These are phyloP conservation scores for Isichthys henryi DNA, from an alignment of 2,113 vertebrate species.

Conservation along the genomic window DNA sequence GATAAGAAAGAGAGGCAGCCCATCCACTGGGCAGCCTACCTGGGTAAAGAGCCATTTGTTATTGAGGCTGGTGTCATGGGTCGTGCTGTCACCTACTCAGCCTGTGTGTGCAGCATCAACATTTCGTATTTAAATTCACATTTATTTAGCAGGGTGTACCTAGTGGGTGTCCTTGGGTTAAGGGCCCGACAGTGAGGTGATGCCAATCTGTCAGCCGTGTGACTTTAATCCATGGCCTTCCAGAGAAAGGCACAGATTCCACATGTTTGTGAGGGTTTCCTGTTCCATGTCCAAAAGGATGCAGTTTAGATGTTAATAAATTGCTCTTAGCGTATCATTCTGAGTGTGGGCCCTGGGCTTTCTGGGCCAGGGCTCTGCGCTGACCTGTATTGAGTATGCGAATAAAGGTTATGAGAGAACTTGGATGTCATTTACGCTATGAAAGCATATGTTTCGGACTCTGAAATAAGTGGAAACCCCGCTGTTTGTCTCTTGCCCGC, in stretches of 20 bases:
- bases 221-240: background rate
- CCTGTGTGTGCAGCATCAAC: background rate
- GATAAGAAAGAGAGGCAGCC: slow-evolving; percentile 89
- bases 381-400: background rate
- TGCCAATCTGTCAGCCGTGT: background rate
- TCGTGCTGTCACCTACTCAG: background rate
- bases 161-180: background rate
- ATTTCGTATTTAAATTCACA: background rate
- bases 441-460: background rate
- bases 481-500: background rate
- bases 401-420: background rate
- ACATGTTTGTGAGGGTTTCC: background rate
- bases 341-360: background rate
- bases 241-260: background rate
- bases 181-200: background rate
- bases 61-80: background rate
- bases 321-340: background rate
- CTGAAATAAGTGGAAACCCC: background rate
- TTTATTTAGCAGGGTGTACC: background rate
- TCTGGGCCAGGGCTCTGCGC: background rate
- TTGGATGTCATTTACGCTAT: background rate
- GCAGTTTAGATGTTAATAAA: background rate
- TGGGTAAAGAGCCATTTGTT: slow-evolving; percentile 56
- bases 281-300: background rate
- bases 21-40: slow-evolving; percentile 86